Conservation (phyloP, 2,888 invertebrate species). For the Eupsilia transversa region DNA sequence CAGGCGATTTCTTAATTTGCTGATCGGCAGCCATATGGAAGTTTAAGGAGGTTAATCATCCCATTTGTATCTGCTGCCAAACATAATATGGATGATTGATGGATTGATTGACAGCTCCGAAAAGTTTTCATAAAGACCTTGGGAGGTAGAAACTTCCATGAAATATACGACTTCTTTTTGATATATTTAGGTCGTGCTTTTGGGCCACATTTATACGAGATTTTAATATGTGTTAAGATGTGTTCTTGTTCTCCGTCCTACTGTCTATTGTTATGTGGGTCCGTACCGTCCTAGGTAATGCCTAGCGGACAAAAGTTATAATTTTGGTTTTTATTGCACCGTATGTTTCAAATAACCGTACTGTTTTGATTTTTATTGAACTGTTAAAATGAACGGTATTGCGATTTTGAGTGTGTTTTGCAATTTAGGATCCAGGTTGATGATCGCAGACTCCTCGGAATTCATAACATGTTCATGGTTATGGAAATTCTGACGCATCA, state of each 20-base stretch:
- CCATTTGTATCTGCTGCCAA: slow-evolving; percentile 62
- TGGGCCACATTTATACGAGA: background rate
- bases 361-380: background rate
- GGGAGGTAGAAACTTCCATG: slow-evolving; percentile 14
- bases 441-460: background rate
- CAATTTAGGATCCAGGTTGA: slow-evolving; percentile 6
- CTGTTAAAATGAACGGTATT: background rate
- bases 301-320: rapidly evolving
- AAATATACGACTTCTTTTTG: background rate
- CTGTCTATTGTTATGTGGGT: background rate
- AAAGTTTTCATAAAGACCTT: slow-evolving; percentile 30
- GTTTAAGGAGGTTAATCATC: slow-evolving; percentile 57
- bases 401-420: background rate
- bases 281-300: background rate
- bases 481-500: slow-evolving; percentile 20
- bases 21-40: slow-evolving; percentile 38
- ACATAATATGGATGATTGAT: slow-evolving; percentile 61
- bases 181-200: background rate
- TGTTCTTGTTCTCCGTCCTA: background rate
- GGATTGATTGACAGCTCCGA: slow-evolving; percentile 51
- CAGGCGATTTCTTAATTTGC: slow-evolving; percentile 58
- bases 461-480: background rate
- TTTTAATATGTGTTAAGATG: background rate
- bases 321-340: background rate
- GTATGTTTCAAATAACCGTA: background rate